Conservation (phyloP, 1,140 invertebrate species). For the Pissodes strobi region DNA sequence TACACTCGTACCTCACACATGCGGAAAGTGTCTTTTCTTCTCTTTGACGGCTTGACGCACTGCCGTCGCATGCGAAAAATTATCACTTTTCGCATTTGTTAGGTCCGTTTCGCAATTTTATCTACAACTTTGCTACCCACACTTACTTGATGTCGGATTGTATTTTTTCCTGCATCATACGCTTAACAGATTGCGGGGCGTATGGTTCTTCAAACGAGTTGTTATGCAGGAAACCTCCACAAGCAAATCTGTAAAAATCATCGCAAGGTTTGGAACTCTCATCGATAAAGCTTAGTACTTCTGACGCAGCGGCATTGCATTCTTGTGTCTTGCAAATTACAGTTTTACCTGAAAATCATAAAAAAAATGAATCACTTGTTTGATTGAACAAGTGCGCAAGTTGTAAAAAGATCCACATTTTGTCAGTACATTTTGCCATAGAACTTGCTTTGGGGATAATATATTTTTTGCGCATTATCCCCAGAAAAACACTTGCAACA, state of each 20-base stretch:
- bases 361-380: not conserved
- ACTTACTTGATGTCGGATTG: slow-evolving; percentile 19
- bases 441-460: no score
- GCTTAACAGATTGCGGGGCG: slow-evolving; percentile 4
- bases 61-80: no score
- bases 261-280: slow-evolving; percentile 75
- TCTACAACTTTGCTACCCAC: no score
- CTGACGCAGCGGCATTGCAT: slow-evolving; percentile 23
- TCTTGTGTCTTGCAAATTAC: slow-evolving; percentile 21
- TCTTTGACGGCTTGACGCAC: no score
- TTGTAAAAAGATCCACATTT: not conserved
- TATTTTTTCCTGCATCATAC: slow-evolving; percentile 20
- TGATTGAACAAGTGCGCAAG: not conserved
- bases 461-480: no score
- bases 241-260: slow-evolving; percentile 89
- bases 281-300: slow-evolving; percentile 68
- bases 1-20: no score
- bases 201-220: slow-evolving; percentile 2
- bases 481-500: no score
- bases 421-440: no score
- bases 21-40: no score
- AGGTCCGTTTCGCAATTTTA: no score
- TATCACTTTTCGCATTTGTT: no score
- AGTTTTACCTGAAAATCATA: slow-evolving; percentile 5
- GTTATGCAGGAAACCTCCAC: slow-evolving; percentile 64